These are phyloP conservation scores for Galerucella pusilla DNA, from an alignment of 2,888 invertebrate species.

Conservation along the genomic window DNA sequence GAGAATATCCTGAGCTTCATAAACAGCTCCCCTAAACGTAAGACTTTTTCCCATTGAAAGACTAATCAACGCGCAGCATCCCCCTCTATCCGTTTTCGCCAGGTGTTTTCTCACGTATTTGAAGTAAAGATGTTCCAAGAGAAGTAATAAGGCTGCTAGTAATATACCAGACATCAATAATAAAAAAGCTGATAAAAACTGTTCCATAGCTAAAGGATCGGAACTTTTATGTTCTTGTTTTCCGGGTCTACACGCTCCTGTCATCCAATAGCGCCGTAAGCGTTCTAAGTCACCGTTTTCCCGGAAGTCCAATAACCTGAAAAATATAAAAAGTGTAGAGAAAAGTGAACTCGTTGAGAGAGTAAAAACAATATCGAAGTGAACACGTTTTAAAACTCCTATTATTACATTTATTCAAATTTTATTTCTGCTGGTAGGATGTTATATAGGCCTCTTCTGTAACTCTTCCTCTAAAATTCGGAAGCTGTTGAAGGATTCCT, in stretches of 20 bases:
- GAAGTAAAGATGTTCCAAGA: conserved; percentile 95
- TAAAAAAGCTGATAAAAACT: conserved; percentile 97
- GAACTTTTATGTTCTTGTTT: conserved; percentile 92
- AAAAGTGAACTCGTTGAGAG: no score
- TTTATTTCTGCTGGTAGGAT: no score
- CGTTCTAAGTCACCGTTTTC: conserved; percentile 96
- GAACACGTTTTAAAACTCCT: no score
- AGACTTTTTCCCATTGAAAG: conserved; percentile 89
- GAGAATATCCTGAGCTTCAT: conserved; percentile 81
- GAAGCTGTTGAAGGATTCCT: no score
- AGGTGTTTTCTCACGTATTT: conserved; percentile 90
- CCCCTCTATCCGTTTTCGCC: conserved; percentile 88
- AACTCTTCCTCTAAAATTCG: no score
- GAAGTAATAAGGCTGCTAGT: conserved; percentile 86
- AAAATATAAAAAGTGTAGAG: not conserved
- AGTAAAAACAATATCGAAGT: no score
- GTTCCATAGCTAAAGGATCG: conserved; percentile 90
- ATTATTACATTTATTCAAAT: no score
- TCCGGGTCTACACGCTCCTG: conserved; percentile 80
- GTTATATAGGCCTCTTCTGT: no score
- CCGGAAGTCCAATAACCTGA: conserved; percentile 85
- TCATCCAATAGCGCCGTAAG: conserved; percentile 96
- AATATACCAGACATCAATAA: conserved; percentile 95
- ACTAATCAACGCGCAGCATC: conserved; percentile 94
- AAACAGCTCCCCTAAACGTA: conserved; percentile 84